Conservation (phyloP, 2,888 invertebrate species). For the Cephalotes varians region DNA sequence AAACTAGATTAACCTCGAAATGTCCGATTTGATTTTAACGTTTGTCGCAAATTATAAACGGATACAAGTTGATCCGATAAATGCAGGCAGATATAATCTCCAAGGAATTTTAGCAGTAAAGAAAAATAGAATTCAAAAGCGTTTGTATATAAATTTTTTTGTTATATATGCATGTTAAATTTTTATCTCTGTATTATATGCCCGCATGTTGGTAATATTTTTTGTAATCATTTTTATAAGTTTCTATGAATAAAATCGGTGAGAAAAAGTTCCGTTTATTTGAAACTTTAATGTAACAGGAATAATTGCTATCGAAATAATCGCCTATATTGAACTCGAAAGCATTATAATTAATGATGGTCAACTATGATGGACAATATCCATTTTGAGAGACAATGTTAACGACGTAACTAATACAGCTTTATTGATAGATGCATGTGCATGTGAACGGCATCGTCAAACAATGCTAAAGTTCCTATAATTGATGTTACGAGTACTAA, state of each 20-base stretch:
- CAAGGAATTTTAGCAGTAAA: background rate
- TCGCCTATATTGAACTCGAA: background rate
- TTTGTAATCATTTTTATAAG: background rate
- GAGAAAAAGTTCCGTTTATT: background rate
- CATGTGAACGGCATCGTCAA: background rate
- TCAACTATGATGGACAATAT: slow-evolving; percentile 1
- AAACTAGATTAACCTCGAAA: background rate
- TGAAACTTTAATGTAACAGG: background rate
- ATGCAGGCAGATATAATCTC: background rate
- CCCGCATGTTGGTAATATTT: background rate
- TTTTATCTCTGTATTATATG: background rate
- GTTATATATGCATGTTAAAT: background rate
- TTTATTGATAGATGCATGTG: slow-evolving; percentile 3
- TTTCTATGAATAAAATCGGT: background rate
- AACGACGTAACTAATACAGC: background rate
- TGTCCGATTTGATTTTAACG: slow-evolving; percentile 9
- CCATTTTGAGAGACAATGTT: background rate
- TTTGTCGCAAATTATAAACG: slow-evolving; percentile 13
- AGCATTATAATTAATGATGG: slow-evolving; percentile 9
- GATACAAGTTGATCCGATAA: background rate
- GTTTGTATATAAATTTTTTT: background rate
- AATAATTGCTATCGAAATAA: background rate
- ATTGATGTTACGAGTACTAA: background rate
- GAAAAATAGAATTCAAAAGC: background rate
- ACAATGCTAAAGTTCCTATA: background rate